Base-by-base conservation (phyloP, 2,888 invertebrate species). In the Tinea pellionella region DNA sequence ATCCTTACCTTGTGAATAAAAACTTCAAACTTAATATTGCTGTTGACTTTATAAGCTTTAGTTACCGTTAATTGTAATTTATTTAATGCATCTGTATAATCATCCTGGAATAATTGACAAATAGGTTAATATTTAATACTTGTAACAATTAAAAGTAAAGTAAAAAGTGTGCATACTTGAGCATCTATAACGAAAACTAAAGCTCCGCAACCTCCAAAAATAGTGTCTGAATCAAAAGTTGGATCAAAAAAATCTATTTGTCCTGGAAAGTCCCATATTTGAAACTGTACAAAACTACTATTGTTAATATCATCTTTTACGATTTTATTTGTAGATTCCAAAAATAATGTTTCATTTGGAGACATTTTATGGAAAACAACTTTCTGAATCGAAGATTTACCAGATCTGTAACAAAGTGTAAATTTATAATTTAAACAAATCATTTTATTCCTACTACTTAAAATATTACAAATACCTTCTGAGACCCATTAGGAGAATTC, bases 301-400 rank as follows among this genome's bases (percentile, higher is more conserved):
- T 98, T 98, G 69, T 96, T 96, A 64, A 99, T 97, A 74, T 98
- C 98, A 86, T 99, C 98, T 84, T 98, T 98, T 2, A 97, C 96
- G 67, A 99, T 97, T 90, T 99, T 97, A 78, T 97, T 98, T 59
- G 99, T 99, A 65, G 98, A 98, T 80, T 99, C 99, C 64, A 99
- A 88, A 77, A 99, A 99, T 60, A 99, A 88, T 0, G 99, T 99
- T 87, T 99, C 99, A 86, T 99, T 99, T 1, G 99, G 99, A 1
- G 99, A 98, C 97, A 99, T 99, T 88, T 99, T 99, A 80, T 99
- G 99, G 78, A 99, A 99, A n/a, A 99, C 99, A 3, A 99, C 99
- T 89, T 99, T 99, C 77, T 98, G 97, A 72, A 99, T 99, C 0
- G 99, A 99, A 59, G 99, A 98, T 81, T 99, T 99, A 57, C 99